Base-by-base conservation (phyloP, 2,113 vertebrate species). In the Buteo buteo region DNA sequence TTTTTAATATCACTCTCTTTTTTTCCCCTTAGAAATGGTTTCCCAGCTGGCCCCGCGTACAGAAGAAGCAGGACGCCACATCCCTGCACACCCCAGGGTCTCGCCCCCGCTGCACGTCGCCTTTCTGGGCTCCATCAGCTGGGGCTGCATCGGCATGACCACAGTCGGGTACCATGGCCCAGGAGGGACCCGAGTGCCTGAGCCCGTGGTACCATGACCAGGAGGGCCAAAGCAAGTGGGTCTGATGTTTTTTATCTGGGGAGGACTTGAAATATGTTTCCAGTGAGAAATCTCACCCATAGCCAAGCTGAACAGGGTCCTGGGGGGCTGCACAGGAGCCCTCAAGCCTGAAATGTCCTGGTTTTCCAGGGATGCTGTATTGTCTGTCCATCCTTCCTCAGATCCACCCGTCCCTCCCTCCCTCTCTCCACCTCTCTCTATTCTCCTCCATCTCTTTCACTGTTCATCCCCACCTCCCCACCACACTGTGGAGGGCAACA, bases 41-140 rank as follows among this genome's bases (percentile, higher is more conserved):
- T 64, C 36, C 55, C 15, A 31, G 34, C 13, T 10, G 2, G 4
- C 16, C 32, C 61, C 4, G 3, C 0, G 8, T 22, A 29, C 7
- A 9, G 50, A 49, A 42, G 77, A 11, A 9, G 31, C 38, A 11
- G 64, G 73, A 62, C 1, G 6, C 14, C 2, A 4, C 11, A 0
- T 13, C 13, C 13, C 57, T 10, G 32, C 36, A 0, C 15, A 4
- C 12, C 45, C 40, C 3, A 9, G 44, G 52, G 31, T 25, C 59
- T 85, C 9, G 2, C 16, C 47, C 47, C 31, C 4, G 0, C 31
- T 1, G 1, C 19, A 4, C 6, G 2, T 38, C 12, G 0, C 28
- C 47, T 61, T 40, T 59, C 38, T 20, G 0, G 29, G 31, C 78
- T 81, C 38, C 25, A 2, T 21, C 61, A 28, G 16, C 54, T 7